Evolutionary conservation across 2,888 invertebrate genomes (phyloP).

Genomic region (Thecocarcelia acutangulata): DNA sequence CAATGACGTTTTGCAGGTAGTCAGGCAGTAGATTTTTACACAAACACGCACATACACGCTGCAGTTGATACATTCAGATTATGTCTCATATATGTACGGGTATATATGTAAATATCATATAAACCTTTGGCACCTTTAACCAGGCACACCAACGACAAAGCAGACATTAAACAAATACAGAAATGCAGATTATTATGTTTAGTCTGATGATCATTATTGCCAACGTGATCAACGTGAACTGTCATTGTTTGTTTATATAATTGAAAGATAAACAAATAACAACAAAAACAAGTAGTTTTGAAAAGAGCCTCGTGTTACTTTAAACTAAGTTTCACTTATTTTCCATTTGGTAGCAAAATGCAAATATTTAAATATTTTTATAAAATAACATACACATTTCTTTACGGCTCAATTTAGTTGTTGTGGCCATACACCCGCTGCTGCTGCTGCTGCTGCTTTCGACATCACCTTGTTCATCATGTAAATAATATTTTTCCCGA

Average conservation of each 20-base stretch:
- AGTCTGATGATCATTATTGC: conserved; percentile 25
- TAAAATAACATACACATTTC: not conserved
- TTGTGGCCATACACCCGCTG: conserved; percentile 1
- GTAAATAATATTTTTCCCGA: conserved; percentile 37
- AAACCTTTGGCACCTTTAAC: conserved; percentile 30
- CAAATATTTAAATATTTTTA: conserved; percentile 48
- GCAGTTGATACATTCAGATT: too few relatives aligned
- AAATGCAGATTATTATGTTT: conserved; percentile 28
- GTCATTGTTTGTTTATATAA: conserved; percentile 52
- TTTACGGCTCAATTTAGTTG: conserved; percentile 62
- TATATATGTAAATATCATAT: conserved; percentile 52
- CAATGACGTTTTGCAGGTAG: not conserved
- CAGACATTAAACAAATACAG: conserved; percentile 27
- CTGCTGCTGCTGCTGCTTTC: conserved; percentile 30
- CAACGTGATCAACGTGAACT: conserved; percentile 41
- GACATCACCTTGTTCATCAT: conserved; percentile 6
- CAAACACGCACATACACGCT: too few relatives aligned
- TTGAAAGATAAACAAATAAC: conserved; percentile 58
- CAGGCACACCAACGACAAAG: not conserved
- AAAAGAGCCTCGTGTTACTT: not conserved
- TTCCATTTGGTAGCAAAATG: conserved; percentile 35
- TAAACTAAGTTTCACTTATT: conserved; percentile 42
- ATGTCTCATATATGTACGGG: too few relatives aligned
- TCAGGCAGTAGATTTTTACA: not conserved
- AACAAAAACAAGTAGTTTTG: conserved; percentile 12